Conservation (phyloP, 2,888 invertebrate species). For the Nemurella pictetii region DNA sequence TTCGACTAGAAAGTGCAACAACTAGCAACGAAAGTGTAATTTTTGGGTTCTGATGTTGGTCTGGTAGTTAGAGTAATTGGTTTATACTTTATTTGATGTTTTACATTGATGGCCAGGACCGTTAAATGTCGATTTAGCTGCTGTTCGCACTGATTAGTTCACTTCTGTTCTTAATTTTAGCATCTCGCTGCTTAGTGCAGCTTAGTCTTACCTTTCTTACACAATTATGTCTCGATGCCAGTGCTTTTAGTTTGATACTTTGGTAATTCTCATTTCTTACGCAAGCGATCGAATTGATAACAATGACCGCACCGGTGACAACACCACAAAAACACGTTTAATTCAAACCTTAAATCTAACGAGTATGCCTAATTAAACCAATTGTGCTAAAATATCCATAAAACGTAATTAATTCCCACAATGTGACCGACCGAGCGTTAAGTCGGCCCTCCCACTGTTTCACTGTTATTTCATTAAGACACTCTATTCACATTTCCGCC, state of each 20-base stretch:
- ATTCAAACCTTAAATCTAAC: background rate
- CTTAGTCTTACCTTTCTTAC: too few relatives aligned
- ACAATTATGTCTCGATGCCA: too few relatives aligned
- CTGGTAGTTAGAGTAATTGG: background rate
- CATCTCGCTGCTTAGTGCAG: too few relatives aligned
- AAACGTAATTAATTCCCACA: slow-evolving; percentile 9
- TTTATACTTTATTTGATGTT: background rate
- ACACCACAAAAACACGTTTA: background rate
- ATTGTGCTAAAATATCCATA: slow-evolving; percentile 13
- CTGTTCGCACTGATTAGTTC: too few relatives aligned
- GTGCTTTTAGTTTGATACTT: background rate
- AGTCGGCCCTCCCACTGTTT: background rate
- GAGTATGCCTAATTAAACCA: background rate
- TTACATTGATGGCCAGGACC: background rate
- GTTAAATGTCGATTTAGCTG: too few relatives aligned
- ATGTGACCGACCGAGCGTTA: background rate
- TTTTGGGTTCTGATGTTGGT: background rate
- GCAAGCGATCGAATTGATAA: background rate
- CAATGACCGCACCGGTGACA: background rate
- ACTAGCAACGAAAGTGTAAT: background rate
- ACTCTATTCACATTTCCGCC: background rate
- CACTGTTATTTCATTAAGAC: slow-evolving; percentile 16
- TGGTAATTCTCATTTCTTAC: background rate
- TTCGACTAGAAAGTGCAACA: slow-evolving; percentile 6
- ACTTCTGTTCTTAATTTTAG: too few relatives aligned